phyloP scores from a whole-genome alignment of 2,797 vertebrate species.

The Chloroceryle amazona region DNA sequence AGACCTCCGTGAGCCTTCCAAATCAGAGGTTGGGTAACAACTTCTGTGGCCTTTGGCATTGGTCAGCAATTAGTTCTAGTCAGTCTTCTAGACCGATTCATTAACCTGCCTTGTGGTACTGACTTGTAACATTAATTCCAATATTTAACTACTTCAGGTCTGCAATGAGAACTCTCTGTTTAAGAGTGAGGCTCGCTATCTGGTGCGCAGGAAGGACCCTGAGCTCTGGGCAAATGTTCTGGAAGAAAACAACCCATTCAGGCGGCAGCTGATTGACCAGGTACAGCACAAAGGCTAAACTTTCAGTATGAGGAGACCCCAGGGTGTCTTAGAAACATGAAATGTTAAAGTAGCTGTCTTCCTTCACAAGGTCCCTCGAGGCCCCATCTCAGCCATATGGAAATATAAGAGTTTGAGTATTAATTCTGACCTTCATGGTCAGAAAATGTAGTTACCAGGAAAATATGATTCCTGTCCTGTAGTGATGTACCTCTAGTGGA shows the following conservation, averaged over 20 bases:
- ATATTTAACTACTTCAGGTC: slow-evolving; percentile 80
- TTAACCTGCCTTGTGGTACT: neutral
- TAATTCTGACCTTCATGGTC: neutral
- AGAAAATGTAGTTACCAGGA: neutral
- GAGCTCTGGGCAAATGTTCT: slow-evolving; percentile 94
- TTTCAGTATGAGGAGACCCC: neutral
- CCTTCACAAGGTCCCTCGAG: neutral
- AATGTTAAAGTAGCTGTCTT: neutral
- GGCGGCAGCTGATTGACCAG: slow-evolving; percentile 93
- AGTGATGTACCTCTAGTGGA: neutral
- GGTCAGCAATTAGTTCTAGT: slow-evolving; percentile 31
- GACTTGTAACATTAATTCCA: neutral
- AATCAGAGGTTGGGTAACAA: slow-evolving; percentile 57
- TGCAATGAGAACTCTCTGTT: slow-evolving; percentile 97
- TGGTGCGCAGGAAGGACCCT: slow-evolving; percentile 93
- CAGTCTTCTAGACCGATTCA: neutral
- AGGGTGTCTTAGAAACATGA: neutral
- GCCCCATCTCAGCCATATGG: neutral
- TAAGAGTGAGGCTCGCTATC: slow-evolving; percentile 93
- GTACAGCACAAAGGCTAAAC: slow-evolving; percentile 60
- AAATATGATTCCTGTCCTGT: neutral
- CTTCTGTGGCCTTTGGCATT: slow-evolving; percentile 9
- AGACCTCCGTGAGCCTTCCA: slow-evolving; percentile 30
- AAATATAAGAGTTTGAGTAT: neutral
- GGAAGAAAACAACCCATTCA: slow-evolving; percentile 91